Conservation (phyloP, 2,113 vertebrate genomes). For the Peromyscus maniculatus region DNA sequence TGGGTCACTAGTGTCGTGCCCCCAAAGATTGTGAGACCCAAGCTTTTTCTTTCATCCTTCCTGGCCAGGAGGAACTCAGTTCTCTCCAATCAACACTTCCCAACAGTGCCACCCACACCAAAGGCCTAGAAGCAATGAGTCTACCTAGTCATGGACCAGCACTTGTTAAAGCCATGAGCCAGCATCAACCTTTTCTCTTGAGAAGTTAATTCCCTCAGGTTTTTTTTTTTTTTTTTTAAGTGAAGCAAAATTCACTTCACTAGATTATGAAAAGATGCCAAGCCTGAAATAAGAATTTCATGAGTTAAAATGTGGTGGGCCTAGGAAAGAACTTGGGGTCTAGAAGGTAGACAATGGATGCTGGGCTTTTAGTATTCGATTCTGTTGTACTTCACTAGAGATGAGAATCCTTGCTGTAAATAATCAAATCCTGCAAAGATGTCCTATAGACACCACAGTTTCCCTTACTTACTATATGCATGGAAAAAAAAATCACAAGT, state of each 20-base stretch:
- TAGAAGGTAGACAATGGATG: background rate
- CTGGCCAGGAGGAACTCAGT: background rate
- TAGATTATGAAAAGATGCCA: background rate
- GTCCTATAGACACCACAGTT: background rate
- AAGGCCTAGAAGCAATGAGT: background rate
- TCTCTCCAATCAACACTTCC: background rate
- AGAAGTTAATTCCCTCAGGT: background rate
- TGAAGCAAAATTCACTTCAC: background rate
- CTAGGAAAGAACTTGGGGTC: background rate
- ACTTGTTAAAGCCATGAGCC: background rate
- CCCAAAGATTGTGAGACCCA: no score
- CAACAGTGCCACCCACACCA: background rate
- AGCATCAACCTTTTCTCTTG: background rate
- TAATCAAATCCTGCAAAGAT: slow-evolving; percentile 15
- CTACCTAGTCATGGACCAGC: background rate
- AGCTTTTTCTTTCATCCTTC: background rate
- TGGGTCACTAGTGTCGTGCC: background rate
- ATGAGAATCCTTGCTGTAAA: background rate
- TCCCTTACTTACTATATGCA: background rate
- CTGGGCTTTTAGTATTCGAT: background rate
- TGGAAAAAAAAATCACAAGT: background rate
- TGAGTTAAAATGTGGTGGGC: background rate
- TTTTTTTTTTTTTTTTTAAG: background rate
- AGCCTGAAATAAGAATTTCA: background rate
- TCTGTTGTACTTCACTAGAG: slow-evolving; percentile 14